phyloP scores from a whole-genome alignment of 2,888 invertebrate genomes.

The Hemistola chrysoprasaria region DNA sequence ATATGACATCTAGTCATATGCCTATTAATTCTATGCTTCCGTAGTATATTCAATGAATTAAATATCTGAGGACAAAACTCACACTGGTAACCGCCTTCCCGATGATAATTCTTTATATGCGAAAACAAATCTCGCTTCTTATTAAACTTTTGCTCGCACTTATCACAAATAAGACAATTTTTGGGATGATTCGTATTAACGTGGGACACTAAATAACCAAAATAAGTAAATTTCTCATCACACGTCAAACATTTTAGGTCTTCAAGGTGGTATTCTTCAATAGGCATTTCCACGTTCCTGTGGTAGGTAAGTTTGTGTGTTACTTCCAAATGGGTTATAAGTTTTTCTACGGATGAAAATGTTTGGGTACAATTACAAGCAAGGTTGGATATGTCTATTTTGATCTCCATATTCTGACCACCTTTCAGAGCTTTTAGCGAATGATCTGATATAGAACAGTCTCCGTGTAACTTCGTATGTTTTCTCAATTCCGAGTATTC shows the following conservation, averaged over 20 bases:
- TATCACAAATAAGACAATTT: conserved; percentile 69
- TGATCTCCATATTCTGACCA: conserved; percentile 73
- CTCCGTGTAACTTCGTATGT: conserved; percentile 66
- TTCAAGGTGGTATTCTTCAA: conserved; percentile 61
- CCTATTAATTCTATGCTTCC: conserved; percentile 64
- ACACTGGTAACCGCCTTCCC: conserved; percentile 71
- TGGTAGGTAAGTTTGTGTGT: conserved; percentile 66
- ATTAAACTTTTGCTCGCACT: conserved; percentile 69
- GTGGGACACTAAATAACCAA: conserved; percentile 70
- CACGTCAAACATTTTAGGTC: conserved; percentile 62
- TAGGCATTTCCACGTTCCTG: conserved; percentile 63
- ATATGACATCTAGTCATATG: conserved; percentile 66
- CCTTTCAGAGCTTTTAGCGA: conserved; percentile 69
- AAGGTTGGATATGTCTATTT: conserved; percentile 66
- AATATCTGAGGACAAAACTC: conserved; percentile 64
- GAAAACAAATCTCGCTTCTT: conserved; percentile 69
- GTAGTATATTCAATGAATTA: conserved; percentile 61
- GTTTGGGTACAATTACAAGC: conserved; percentile 59
- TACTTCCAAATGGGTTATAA: conserved; percentile 53
- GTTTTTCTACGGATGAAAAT: conserved; percentile 45
- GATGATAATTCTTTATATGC: conserved; percentile 71
- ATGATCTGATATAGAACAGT: conserved; percentile 64
- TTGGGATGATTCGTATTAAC: conserved; percentile 69
- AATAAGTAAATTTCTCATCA: conserved; percentile 64
- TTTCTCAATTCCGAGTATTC: conserved; percentile 58